Percentiles rank a stretch among this genome's conserved stretches.
Evolutionary conservation across 2,113 vertebrate genomes (phyloP).

Genomic region (Himantopus leucocephalus): DNA sequence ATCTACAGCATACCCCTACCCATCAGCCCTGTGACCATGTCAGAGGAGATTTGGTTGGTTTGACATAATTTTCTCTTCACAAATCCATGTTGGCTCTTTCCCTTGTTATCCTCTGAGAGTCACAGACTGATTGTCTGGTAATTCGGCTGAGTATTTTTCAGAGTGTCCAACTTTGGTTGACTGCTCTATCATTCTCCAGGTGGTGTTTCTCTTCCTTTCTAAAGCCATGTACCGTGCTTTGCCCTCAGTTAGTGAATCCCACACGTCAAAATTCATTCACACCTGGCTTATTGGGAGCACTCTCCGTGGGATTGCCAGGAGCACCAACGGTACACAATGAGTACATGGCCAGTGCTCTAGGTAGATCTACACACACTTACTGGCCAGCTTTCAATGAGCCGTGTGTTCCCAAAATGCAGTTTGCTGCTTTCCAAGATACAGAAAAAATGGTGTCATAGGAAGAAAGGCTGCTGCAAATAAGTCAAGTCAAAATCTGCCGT

Average conservation of each 20-base stretch:
- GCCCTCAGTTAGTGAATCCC: background rate
- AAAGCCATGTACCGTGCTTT: background rate
- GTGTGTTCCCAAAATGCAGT: background rate
- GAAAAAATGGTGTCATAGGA: background rate
- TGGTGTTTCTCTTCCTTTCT: background rate
- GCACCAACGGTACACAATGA: accelerated
- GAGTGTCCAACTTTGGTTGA: background rate
- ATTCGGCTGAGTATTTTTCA: background rate
- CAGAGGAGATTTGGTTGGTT: background rate
- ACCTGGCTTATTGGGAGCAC: background rate
- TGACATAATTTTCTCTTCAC: background rate
- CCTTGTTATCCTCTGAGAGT: background rate
- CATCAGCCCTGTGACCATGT: background rate
- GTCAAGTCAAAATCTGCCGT: background rate
- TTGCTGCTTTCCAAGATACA: background rate
- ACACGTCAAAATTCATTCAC: background rate
- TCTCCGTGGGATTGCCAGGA: background rate
- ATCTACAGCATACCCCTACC: background rate
- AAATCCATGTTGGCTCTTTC: accelerated
- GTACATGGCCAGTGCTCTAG: no score
- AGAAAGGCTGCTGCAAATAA: background rate
- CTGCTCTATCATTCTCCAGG: background rate
- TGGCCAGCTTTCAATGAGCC: background rate
- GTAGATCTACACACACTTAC: background rate
- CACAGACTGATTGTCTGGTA: background rate